These are phyloP conservation scores for Meda fulgida DNA, from an alignment of 2,797 vertebrate species.

Conservation along the genomic window DNA sequence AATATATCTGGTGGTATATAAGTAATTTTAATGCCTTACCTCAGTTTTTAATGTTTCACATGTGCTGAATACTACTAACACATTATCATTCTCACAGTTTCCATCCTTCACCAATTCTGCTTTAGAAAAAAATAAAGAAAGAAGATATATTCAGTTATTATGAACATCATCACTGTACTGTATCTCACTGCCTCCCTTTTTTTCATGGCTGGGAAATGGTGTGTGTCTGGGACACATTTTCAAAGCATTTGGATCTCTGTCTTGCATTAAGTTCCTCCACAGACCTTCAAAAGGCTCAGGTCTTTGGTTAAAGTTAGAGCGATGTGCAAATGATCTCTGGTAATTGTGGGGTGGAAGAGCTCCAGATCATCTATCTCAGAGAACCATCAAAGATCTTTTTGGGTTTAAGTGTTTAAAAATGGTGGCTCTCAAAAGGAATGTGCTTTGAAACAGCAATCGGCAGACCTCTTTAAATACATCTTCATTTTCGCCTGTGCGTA, in stretches of 20 bases:
- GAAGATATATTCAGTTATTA: conserved; percentile 24
- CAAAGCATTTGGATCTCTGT: conserved; percentile 64
- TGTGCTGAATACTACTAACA: not conserved
- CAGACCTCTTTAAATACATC: conserved; percentile 38
- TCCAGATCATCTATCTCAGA: conserved; percentile 62
- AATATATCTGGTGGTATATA: too few species aligned
- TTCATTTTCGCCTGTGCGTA: conserved; percentile 36
- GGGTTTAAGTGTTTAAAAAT: conserved; percentile 43
- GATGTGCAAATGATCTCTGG: conserved; percentile 70
- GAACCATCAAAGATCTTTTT: conserved; percentile 54
- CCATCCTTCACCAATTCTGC: not conserved
- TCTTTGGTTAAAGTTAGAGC: conserved; percentile 69
- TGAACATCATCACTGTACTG: not conserved
- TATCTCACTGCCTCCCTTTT: conserved; percentile 9
- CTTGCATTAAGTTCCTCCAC: conserved; percentile 75
- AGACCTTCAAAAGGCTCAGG: conserved; percentile 63
- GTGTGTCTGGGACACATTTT: conserved; percentile 63
- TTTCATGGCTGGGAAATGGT: conserved; percentile 38
- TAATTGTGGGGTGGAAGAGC: conserved; percentile 68
- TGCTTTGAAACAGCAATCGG: conserved; percentile 9
- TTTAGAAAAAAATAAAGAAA: not conserved
- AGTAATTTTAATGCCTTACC: not conserved
- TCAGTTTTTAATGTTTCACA: conserved; percentile 10
- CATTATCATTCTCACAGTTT: not conserved
- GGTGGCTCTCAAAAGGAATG: conserved; percentile 40